Evolutionary conservation across 2,888 invertebrate genomes (phyloP).

Genomic region (Habroteleia sp.): DNA sequence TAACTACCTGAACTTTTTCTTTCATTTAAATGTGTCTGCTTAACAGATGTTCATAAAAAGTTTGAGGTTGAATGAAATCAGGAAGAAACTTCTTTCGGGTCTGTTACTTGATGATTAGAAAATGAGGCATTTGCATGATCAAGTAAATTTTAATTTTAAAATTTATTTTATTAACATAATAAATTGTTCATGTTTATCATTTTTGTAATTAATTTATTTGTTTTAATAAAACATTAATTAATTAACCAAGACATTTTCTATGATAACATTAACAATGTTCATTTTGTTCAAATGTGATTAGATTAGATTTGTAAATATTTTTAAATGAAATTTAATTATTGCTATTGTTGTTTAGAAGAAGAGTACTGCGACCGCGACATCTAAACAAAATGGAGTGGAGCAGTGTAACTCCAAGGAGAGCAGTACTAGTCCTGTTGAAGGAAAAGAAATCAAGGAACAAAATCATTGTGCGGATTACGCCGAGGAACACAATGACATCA

Average conservation of each 20-base stretch:
- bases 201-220: no score
- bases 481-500: constrained; percentile 79
- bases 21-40: constrained; percentile 2
- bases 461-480: constrained; percentile 79
- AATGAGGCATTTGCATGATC: constrained; percentile 5
- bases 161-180: constrained; percentile 1
- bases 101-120: constrained; percentile 11
- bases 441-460: constrained; percentile 79
- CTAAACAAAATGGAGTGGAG: constrained; percentile 81
- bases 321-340: constrained; percentile 2
- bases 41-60: constrained; percentile 11
- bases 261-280: no score
- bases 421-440: constrained; percentile 69
- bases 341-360: constrained; percentile 68
- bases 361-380: constrained; percentile 73
- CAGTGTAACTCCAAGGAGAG: constrained; percentile 71
- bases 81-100: constrained; percentile 22
- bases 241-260: no score
- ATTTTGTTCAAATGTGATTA: no score
- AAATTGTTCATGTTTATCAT: no score
- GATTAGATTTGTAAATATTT: no score
- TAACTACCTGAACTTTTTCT: constrained; percentile 24
- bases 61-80: constrained; percentile 7
- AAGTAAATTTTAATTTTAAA: constrained; percentile 10
- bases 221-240: no score